Conservation (phyloP, 2,797 vertebrate species). For the Buphagus erythrorhynchus region DNA sequence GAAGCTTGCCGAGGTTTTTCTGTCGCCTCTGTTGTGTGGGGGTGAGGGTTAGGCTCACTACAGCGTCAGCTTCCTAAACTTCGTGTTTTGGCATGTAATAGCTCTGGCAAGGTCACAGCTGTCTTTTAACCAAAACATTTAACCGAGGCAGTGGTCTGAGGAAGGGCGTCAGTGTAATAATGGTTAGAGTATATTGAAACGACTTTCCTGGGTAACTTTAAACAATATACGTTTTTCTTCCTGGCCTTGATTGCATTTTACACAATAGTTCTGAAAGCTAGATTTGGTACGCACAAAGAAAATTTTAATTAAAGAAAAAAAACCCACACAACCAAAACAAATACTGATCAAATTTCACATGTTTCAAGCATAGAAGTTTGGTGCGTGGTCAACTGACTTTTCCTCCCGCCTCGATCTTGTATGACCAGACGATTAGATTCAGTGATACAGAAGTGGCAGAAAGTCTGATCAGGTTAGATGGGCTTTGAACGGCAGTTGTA, state of each 20-base stretch:
- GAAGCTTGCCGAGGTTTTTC: neutral
- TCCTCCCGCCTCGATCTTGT: neutral
- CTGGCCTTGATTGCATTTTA: neutral
- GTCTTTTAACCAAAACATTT: neutral
- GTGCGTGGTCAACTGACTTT: neutral
- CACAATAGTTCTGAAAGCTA: neutral
- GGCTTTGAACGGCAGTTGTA: neutral
- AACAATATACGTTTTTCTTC: accelerated
- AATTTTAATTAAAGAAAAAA: neutral
- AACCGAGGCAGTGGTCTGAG: accelerated
- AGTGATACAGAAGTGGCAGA: accelerated
- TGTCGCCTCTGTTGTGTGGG: accelerated
- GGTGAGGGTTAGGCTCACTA: neutral
- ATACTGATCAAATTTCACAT: neutral
- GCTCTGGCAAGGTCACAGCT: neutral
- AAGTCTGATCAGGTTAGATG: neutral
- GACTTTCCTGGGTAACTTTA: accelerated
- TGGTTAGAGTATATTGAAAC: neutral
- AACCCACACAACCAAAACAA: neutral
- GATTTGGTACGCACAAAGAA: neutral
- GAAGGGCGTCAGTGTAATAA: neutral
- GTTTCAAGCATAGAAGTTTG: neutral
- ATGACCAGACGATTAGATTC: neutral
- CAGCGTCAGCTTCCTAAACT: neutral
- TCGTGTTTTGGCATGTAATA: neutral